Base-by-base conservation (phyloP, 2,888 invertebrate genomes). In the Erannis defoliaria region DNA sequence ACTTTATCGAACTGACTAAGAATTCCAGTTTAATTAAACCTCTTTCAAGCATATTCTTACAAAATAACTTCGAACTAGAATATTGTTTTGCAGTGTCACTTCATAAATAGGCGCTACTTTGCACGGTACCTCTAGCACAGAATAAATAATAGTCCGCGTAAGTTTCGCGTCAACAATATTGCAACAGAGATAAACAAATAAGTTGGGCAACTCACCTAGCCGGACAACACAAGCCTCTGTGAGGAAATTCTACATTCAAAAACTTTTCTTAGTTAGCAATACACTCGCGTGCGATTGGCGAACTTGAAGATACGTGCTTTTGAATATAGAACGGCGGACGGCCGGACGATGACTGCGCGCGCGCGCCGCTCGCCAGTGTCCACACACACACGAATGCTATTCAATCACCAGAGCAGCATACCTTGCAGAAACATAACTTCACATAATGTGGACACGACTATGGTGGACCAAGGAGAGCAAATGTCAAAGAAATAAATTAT, bases 311-410 rank as follows among this genome's bases (percentile, higher is more conserved):
- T 50, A 37, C 50, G 50, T 50, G 54, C 51, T 43, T 58, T 59
- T 58, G 62, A 56, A 55, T 60, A 60, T 49, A 21, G 53, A 62
- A 43, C 31, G 55, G 55, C 70, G 78, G 80, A 79, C 84, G 82
- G 80, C 77, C 82, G 86, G 83, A 78, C 82, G 86, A 84, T 85
- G 87, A 90, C 89, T 90, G 89, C 72, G 57, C 72, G 68, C 71
- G 71, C 71, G 71, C 66, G 70, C 68, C 77, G 54, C 63, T 71
- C 84, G 78, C 82, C 77, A 71, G 63, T 70, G 64, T 70, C 67
- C 73, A 74, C 78, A 77, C 80, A 78, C 79, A 59, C 67, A 63
- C 74, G 71, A 69, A 65, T 56, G 49, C 54, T 40, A 61, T 69
- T 57, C 76, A 75, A 78, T 80, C 46, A 19, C 46, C 46, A 31